Evolutionary conservation across 1,140 invertebrate species (phyloP).

Genomic region (Adelges cooleyi): DNA sequence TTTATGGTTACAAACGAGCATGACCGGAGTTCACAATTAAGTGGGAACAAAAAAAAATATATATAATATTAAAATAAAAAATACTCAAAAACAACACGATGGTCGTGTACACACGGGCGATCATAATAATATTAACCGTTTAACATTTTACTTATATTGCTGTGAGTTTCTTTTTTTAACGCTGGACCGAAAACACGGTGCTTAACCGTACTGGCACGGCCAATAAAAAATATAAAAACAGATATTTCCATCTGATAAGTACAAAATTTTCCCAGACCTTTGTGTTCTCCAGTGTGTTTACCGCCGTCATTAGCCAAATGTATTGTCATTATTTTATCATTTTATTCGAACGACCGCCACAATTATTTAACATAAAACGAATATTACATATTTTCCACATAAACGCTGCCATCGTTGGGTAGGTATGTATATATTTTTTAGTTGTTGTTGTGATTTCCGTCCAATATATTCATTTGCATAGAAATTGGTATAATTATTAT

Average conservation of each 20-base stretch:
- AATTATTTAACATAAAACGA: not conserved
- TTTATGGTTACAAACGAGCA: slow-evolving; percentile 25
- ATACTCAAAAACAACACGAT: slow-evolving; percentile 1
- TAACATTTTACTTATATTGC: slow-evolving; percentile 18
- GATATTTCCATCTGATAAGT: slow-evolving; percentile 18
- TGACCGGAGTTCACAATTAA: slow-evolving; percentile 23
- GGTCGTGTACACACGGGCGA: not conserved
- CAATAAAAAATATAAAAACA: slow-evolving; percentile 25
- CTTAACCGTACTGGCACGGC: not conserved
- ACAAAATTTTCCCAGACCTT: slow-evolving; percentile 11
- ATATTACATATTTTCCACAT: no score
- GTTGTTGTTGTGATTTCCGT: not conserved
- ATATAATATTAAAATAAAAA: not conserved
- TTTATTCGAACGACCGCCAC: slow-evolving; percentile 12
- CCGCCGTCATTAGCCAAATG: slow-evolving; percentile 24
- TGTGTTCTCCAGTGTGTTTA: not conserved
- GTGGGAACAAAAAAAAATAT: not conserved
- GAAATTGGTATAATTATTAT: no score
- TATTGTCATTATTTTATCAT: slow-evolving; percentile 22
- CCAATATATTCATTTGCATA: not conserved
- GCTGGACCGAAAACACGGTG: slow-evolving; percentile 11
- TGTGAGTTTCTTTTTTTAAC: slow-evolving; percentile 7
- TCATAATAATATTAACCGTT: slow-evolving; percentile 20
- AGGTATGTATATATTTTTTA: not conserved
- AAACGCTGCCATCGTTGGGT: no score